Evolutionary conservation across 2,113 vertebrate genomes (phyloP).

Genomic region (Apodemus sylvaticus): DNA sequence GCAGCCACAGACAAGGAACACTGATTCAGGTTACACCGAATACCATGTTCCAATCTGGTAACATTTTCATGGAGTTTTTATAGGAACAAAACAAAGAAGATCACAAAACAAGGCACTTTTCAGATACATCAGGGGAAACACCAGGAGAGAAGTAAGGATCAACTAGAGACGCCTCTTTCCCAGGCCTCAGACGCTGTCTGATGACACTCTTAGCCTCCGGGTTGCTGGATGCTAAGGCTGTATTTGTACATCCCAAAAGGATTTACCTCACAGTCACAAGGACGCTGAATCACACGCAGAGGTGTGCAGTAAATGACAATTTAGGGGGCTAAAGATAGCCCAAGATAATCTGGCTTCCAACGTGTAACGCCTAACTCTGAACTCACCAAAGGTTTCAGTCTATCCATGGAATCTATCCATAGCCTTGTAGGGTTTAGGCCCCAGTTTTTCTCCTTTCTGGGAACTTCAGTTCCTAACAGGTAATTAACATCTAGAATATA

Average conservation of each 20-base stretch:
- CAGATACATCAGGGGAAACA: not conserved
- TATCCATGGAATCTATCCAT: not conserved
- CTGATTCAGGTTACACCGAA: not conserved
- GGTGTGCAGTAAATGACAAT: not conserved
- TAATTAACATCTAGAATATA: not conserved
- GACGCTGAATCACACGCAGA: not conserved
- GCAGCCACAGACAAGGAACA: not conserved
- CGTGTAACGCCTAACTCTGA: not conserved
- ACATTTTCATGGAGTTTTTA: not conserved
- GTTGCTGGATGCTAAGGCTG: not conserved
- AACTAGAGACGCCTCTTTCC: not conserved
- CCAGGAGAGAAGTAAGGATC: not conserved
- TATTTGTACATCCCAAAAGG: not conserved
- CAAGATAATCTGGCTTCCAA: not conserved
- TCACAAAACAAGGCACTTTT: not conserved
- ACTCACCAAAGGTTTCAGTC: not conserved
- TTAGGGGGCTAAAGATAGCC: not conserved
- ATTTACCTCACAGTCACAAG: not conserved
- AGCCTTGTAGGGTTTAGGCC: not conserved
- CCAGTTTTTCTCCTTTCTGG: not conserved
- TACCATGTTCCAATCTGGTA: not conserved
- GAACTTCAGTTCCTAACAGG: not conserved
- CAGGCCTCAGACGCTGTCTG: not conserved
- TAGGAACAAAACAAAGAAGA: not conserved
- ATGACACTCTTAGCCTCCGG: too few relatives aligned